phyloP scores from a whole-genome alignment of 2,888 invertebrate genomes.

The Sylvicola cinctus region DNA sequence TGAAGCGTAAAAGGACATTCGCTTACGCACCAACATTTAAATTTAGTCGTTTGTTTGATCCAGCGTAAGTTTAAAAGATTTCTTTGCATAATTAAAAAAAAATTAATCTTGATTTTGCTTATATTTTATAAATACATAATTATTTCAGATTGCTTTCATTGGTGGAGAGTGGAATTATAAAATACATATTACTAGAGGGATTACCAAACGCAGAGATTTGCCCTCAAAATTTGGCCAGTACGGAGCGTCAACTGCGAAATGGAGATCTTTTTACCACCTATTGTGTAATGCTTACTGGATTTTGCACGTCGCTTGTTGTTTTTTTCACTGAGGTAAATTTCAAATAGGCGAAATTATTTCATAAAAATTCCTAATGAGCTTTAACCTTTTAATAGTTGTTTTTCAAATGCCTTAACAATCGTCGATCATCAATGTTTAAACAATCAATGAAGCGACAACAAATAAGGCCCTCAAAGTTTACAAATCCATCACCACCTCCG shows the following conservation, averaged over 20 bases:
- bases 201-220: constrained; percentile 60
- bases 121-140: not conserved
- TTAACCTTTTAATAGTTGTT: constrained; percentile 2
- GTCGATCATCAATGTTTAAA: not conserved
- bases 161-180: constrained; percentile 56
- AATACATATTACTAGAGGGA: constrained; percentile 36
- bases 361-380: too few relatives aligned
- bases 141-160: constrained; percentile 40
- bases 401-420: constrained; percentile 4
- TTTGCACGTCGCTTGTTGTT: constrained; percentile 37
- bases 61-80: constrained; percentile 35
- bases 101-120: not conserved
- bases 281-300: constrained; percentile 48
- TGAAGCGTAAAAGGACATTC: constrained; percentile 46
- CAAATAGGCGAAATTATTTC: too few relatives aligned
- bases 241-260: constrained; percentile 54
- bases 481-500: constrained; percentile 30
- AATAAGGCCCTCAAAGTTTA: not conserved
- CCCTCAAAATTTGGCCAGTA: constrained; percentile 58
- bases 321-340: constrained; percentile 42
- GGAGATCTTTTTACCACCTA: constrained; percentile 64
- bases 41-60: constrained; percentile 39
- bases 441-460: not conserved
- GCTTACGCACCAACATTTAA: constrained; percentile 43
- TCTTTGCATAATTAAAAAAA: not conserved